These are phyloP conservation scores for Dasyurus viverrinus DNA, from an alignment of 2,113 vertebrate species.

Conservation along the genomic window DNA sequence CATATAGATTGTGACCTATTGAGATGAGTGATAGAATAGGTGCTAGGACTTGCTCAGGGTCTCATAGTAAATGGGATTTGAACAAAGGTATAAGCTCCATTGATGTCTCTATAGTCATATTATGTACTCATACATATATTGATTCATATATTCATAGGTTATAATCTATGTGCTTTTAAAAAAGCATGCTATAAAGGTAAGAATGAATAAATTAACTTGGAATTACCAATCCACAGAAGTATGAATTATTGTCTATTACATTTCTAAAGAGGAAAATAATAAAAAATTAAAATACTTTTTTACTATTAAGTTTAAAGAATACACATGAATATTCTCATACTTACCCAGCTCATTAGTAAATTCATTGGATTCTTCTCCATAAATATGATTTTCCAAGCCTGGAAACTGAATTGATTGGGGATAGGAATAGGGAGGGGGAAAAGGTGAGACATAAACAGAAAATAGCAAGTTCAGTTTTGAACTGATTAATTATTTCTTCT, in stretches of 20 bases:
- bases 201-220: not conserved
- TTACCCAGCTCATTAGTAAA: slow-evolving; percentile 93
- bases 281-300: not conserved
- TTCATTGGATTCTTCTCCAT: slow-evolving; percentile 93
- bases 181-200: not conserved
- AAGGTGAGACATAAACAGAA: slow-evolving; percentile 52
- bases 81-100: not conserved
- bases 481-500: slow-evolving; percentile 55
- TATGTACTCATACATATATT: too few relatives aligned
- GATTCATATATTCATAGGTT: too few relatives aligned
- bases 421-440: slow-evolving; percentile 24
- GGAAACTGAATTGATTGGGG: slow-evolving; percentile 87
- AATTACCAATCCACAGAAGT: not conserved
- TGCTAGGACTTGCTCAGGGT: not conserved
- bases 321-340: slow-evolving; percentile 74
- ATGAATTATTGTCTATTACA: not conserved
- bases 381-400: slow-evolving; percentile 88
- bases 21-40: not conserved
- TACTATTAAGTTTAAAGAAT: slow-evolving; percentile 51
- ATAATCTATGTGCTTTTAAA: not conserved
- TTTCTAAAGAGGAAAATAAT: not conserved
- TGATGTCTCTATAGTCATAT: not conserved
- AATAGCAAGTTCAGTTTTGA: slow-evolving; percentile 64
- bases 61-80: not conserved
- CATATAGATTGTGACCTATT: not conserved